Conservation (phyloP, 2,888 invertebrate genomes). For the Dasypogon diadema region DNA sequence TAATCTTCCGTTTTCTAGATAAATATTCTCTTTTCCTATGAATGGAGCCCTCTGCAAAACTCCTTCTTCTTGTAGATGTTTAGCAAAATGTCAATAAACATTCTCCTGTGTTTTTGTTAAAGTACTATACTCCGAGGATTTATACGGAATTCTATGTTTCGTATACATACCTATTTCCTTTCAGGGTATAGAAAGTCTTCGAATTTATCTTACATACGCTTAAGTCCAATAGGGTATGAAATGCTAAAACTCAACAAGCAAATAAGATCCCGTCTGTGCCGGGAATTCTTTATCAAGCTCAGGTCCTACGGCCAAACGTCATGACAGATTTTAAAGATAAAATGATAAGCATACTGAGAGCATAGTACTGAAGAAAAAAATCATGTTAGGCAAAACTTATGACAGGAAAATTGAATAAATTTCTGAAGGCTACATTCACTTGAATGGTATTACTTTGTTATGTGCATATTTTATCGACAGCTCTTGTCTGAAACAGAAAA, state of each 20-base stretch:
- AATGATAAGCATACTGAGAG: constrained; percentile 9
- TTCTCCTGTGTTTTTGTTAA: background rate
- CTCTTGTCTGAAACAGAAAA: background rate
- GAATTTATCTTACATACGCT: background rate
- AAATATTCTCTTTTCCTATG: too few relatives aligned
- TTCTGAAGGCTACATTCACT: background rate
- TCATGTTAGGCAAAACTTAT: background rate
- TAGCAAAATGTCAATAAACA: background rate
- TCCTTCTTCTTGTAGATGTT: background rate
- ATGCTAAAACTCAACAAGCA: background rate
- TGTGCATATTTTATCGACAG: constrained; percentile 1
- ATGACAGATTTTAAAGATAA: constrained; percentile 28
- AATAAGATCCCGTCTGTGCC: background rate
- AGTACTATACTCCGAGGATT: background rate
- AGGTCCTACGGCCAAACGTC: background rate
- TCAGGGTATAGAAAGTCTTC: background rate
- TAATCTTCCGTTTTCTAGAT: too few relatives aligned
- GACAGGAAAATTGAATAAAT: constrained; percentile 5
- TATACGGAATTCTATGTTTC: background rate
- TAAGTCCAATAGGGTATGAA: background rate
- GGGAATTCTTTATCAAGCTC: constrained; percentile 16
- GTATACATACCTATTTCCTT: background rate
- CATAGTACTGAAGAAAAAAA: background rate
- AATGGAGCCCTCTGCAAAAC: background rate
- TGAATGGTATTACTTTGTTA: constrained; percentile 1